Base-by-base conservation (phyloP, 2,797 vertebrate species). In the Eurystomus glaucurus region DNA sequence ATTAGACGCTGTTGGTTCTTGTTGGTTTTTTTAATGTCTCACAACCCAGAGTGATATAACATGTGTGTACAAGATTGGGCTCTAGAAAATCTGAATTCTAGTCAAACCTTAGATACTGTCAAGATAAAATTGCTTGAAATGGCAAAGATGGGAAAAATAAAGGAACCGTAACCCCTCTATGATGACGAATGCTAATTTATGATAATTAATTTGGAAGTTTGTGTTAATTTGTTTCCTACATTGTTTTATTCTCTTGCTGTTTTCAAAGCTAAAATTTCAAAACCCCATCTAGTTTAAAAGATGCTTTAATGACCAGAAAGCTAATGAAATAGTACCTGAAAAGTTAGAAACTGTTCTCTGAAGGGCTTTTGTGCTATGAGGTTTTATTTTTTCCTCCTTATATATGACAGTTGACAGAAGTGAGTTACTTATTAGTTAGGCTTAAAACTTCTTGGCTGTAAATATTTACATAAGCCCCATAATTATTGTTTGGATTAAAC, bases 401-500 rank as follows among this genome's bases (percentile, higher is more conserved):
- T 65, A 52, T 3, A 2, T 54, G 23, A 39, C 22, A 64, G 25
- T n/a, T 35, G 33, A 35, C n/a, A 58, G n/a, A 58, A 69, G 2
- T 35, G 9, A 78, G 25, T 26, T 93, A 16, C 14, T 79, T 90
- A 57, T 43, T 45, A 60, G 13, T 57, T 35, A 61, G 11, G 21
- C 8, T 85, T 88, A 84, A 84, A 85, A 48, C 4, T 43, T 60
- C 7, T 74, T 68, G 23, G 14, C 11, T 81, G 29, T 50, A 84
- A 86, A 78, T 64, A 14, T 13, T 60, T 92, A 37, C 9, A 13
- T 48, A 60, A 79, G 22, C 33, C 19, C 7, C 12, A 14, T 69
- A 92, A 93, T 88, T 70, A 90, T 72, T 74, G 55, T 58, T 58
- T 58, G 25, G 21, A 58, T 58, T 13, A 58, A 58, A 35, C 21